A percentile compares a stretch with the other conserved stretches of the same genome.
phyloP scores from a whole-genome alignment of 23 tunicate genomes.

The Oikopleura albicans region DNA sequence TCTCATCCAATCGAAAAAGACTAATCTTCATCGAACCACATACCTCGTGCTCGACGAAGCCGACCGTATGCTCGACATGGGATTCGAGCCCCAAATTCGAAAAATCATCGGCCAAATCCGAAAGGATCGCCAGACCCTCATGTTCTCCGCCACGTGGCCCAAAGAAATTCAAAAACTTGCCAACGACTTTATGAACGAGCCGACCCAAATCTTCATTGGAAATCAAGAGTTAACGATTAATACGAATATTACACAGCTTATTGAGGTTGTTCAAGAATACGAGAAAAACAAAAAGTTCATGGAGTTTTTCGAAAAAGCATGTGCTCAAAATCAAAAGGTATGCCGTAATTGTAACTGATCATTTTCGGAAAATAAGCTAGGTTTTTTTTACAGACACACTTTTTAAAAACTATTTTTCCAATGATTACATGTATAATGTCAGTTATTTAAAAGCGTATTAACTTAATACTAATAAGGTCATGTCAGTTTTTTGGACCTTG shows the following conservation, averaged over 20 bases:
- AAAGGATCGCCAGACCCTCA: constrained; percentile 73
- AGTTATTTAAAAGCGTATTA: no score
- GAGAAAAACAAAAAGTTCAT: constrained; percentile 21
- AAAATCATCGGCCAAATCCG: constrained; percentile 51
- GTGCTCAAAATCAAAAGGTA: no score
- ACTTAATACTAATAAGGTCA: no score
- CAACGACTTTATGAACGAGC: constrained; percentile 26
- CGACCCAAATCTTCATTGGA: constrained; percentile 42
- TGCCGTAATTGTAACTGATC: no score
- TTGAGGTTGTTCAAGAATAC: constrained; percentile 19
- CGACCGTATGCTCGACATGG: constrained; percentile 98
- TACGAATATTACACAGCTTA: constrained; percentile 34
- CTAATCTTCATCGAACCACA: constrained; percentile 30
- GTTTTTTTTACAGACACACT: no score
- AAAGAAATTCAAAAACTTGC: constrained; percentile 44
- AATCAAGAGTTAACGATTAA: constrained; percentile 48
- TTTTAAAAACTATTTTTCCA: no score
- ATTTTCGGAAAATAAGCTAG: no score
- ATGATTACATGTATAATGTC: no score
- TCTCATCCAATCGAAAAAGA: constrained; percentile 21
- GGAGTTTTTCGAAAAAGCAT: no score
- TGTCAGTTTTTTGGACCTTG: no score
- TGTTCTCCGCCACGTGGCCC: constrained; percentile 99
- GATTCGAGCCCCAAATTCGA: constrained; percentile 70
- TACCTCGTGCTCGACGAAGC: constrained; percentile 86